Conservation (phyloP, 2,797 vertebrate genomes). For the Tadarida brasiliensis region DNA sequence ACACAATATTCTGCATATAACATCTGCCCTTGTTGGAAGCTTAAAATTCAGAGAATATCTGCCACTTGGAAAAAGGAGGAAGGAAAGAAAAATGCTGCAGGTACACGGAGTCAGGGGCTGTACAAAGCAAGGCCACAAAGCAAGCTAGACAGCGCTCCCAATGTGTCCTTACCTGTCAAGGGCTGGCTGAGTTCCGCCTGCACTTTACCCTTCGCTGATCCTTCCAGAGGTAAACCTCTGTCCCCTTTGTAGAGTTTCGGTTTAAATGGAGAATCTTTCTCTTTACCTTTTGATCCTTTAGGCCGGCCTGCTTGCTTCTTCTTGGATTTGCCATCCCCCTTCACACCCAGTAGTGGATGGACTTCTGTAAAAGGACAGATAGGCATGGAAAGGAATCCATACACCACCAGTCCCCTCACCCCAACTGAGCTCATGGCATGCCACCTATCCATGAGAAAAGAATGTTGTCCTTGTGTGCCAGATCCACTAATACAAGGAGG, state of each 20-base stretch:
- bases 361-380: slow-evolving; percentile 91
- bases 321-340: slow-evolving; percentile 99
- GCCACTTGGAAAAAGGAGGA: slow-evolving; percentile 78
- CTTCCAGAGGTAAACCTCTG: slow-evolving; percentile 95
- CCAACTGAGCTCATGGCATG: background rate
- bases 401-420: background rate
- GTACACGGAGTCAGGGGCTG: slow-evolving; percentile 78
- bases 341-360: slow-evolving; percentile 98
- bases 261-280: slow-evolving; percentile 99
- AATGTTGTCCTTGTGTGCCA: background rate
- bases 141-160: slow-evolving; percentile 84
- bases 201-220: slow-evolving; percentile 96
- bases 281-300: slow-evolving; percentile 99
- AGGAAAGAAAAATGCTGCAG: slow-evolving; percentile 69
- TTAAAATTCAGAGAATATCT: slow-evolving; percentile 59
- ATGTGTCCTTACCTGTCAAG: slow-evolving; percentile 94
- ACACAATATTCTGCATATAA: background rate
- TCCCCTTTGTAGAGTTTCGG: slow-evolving; percentile 98
- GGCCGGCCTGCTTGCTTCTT: slow-evolving; percentile 99
- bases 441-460: background rate
- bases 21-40: slow-evolving; percentile 78
- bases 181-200: slow-evolving; percentile 95
- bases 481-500: background rate
- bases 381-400: background rate
- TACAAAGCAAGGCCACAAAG: slow-evolving; percentile 88